Evolutionary conservation across 2,797 vertebrate genomes (phyloP), one percentile per base, ranked within the genome.

Genomic region (Hipposideros larvatus): DNA sequence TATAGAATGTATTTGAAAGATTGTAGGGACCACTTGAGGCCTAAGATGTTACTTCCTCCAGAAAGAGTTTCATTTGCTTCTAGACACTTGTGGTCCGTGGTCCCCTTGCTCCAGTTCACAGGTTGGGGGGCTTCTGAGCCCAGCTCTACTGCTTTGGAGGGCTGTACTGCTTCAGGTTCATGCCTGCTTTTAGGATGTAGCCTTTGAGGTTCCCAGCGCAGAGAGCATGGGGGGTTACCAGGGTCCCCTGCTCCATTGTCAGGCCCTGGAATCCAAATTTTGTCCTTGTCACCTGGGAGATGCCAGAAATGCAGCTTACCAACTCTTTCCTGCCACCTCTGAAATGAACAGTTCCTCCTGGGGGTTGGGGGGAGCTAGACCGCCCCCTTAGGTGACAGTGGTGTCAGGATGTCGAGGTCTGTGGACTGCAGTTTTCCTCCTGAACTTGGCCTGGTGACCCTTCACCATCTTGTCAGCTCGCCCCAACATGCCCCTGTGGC

Each of bases 301-400:
- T 34, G 16, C 18, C 19, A 6, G 79, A 26, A 94, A 19, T 5
- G 13, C 31, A 34, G 53, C 13, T 28, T 16, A 19, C 11, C 41
- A 37, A 37, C 4, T 34, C n/a, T 31, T 57, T 6, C 1, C 24
- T 4, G 0, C 55, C 26, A 5, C 11, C 41, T 28, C 13, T 51
- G 57, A 48, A 11, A n/a, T 0, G 26, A 43, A 24, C 5, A 7
- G 5, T 11, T 26, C 7, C 22, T 82, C 46, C 63, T 19, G 4
- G 46, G 68, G 24, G 71, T 10, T 37, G 26, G 6, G 46, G 48
- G 48, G 48, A 7, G 43, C 34, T 9, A 3, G 4, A 57, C n/a
- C n/a, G 1, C 0, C 1, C 51, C 66, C 13, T 78, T 21, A 2
- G 31, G 26, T 9, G 2, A 11, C 15, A 6, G 0, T 51, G 21